Evolutionary conservation across 1,140 invertebrate genomes (phyloP), one percentile per base, ranked within the genome.

Genomic region (Drosophila truncata): DNA sequence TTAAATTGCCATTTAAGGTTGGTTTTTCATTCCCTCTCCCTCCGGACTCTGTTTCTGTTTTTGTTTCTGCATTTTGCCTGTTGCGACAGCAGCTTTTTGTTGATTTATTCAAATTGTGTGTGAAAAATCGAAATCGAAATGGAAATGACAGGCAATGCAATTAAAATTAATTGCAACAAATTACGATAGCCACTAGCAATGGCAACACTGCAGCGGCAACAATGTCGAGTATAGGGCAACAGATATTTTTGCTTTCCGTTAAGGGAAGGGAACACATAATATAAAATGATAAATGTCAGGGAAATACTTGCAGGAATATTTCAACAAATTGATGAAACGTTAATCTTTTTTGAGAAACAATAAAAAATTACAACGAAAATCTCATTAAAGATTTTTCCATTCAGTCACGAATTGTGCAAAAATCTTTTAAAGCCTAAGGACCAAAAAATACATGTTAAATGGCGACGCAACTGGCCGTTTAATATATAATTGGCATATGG

Each of bases 101-200:
- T 87, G 82, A 90, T 88, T 90, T 78, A 90, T 88, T 88, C 78
- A 88, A 88, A 88, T 88, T 88, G 84, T 90, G 84, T 88, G 84
- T 88, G 84, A 90, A 88, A 86, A 88, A 84, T 90, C 85, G 84
- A 90, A 84, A 80, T 80, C 67, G 84, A 75, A 83, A 88, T 88
- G 65, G 67, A 90, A 75, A 63, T 75, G 74, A 80, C 78, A 82
- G 64, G 64, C 85, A 82, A 90, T 84, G 78, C 85, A 90, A 90
- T 90, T 90, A 90, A 90, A 90, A 85, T 90, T 90, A 90, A 90
- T 90, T 90, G 85, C 78, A 81, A 64, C 74, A 74, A 90, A 90
- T 90, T 90, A 90, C 85, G 65, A 87, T 57, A 70, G 60, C 75
- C 78, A 65, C 60, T 63, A 73, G 46, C 39, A 29, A 62, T 33